These are phyloP conservation scores for Chrysochloris asiatica DNA, from an alignment of 2,113 vertebrate genomes.

Conservation along the genomic window DNA sequence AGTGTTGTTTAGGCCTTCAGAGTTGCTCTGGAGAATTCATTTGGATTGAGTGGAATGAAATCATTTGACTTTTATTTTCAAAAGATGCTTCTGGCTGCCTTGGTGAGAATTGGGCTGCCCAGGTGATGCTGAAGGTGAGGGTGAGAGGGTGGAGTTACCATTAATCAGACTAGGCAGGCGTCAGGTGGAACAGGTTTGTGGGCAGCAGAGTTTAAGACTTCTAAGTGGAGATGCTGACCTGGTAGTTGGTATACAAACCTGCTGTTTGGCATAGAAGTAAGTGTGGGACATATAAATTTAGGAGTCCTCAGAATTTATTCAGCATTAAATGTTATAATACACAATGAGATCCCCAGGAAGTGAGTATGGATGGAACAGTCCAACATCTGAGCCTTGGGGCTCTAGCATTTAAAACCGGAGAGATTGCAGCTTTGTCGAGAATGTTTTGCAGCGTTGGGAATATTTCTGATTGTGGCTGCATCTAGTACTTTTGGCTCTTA, in stretches of 20 bases:
- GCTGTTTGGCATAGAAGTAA: background rate
- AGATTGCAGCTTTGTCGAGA: background rate
- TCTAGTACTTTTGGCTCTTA: background rate
- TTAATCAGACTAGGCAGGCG: background rate
- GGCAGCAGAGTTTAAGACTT: background rate
- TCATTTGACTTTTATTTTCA: background rate
- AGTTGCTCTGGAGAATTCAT: background rate
- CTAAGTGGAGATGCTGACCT: background rate
- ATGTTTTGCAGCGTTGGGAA: background rate
- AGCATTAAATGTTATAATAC: background rate
- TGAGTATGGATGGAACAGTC: background rate
- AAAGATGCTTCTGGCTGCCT: background rate
- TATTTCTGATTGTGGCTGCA: background rate
- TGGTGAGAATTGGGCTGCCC: background rate
- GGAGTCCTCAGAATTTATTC: rapidly evolving
- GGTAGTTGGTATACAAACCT: rapidly evolving
- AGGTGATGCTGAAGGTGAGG: no score
- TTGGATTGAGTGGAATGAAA: background rate
- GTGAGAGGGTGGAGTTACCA: background rate
- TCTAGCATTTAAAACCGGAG: background rate
- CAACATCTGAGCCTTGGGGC: background rate
- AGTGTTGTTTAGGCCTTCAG: background rate
- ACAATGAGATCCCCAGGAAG: background rate
- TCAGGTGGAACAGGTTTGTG: background rate
- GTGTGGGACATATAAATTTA: background rate